Evolutionary conservation across 2,113 vertebrate genomes (phyloP).

Genomic region (Daphoenositta chrysoptera): DNA sequence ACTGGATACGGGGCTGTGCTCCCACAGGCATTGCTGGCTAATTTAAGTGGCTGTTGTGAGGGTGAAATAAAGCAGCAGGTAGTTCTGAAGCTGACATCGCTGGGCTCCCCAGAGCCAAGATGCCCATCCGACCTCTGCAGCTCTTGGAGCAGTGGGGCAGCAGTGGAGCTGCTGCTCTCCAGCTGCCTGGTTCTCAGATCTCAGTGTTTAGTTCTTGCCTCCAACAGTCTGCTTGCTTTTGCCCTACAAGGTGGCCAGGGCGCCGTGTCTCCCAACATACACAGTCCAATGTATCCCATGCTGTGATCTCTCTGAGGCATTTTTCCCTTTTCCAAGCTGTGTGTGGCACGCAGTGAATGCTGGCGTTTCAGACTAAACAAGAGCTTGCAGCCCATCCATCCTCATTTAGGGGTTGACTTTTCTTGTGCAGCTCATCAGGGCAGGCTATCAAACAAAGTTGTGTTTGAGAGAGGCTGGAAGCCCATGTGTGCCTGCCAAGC

Average conservation of each 20-base stretch:
- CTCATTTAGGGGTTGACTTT: not conserved
- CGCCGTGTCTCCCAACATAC: rapidly evolving
- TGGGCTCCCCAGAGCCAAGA: not conserved
- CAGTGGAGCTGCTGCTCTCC: not conserved
- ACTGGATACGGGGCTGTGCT: not conserved
- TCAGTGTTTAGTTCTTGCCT: not conserved
- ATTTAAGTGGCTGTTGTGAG: not conserved
- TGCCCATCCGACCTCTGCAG: not conserved
- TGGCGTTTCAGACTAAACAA: not conserved
- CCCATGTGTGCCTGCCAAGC: not conserved
- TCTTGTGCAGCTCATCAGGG: not conserved
- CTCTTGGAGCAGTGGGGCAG: not conserved
- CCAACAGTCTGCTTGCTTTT: not conserved
- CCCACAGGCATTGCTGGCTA: not conserved
- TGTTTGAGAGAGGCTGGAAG: not conserved
- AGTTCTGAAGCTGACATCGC: not conserved
- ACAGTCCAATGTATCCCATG: not conserved
- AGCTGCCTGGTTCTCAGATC: not conserved
- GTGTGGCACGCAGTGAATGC: not conserved
- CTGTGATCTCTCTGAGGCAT: not conserved
- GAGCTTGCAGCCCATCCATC: not conserved
- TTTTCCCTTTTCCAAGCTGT: not conserved
- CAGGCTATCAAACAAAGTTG: not conserved
- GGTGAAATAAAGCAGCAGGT: not conserved
- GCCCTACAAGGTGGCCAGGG: not conserved